Conservation (phyloP, 2,113 vertebrate species). For the Solea solea region DNA sequence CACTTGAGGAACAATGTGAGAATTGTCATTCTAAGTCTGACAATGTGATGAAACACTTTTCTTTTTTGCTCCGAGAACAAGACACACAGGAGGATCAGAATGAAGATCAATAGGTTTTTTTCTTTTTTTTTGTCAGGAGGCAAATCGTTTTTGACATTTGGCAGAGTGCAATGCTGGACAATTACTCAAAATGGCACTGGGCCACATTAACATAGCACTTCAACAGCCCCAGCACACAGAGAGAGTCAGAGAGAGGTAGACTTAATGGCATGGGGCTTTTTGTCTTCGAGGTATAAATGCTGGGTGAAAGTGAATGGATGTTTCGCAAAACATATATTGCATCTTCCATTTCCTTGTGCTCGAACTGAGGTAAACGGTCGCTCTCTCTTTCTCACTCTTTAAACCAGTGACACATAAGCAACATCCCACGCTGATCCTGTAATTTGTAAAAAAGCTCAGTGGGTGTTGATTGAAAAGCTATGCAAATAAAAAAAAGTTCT, state of each 20-base stretch:
- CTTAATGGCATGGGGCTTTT: constrained; percentile 50
- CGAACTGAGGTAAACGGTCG: constrained; percentile 20
- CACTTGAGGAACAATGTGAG: constrained; percentile 65
- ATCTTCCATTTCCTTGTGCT: constrained; percentile 12
- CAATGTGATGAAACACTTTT: constrained; percentile 61
- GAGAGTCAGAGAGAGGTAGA: constrained; percentile 36
- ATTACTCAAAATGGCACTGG: constrained; percentile 75
- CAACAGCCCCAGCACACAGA: constrained; percentile 35
- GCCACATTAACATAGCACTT: constrained; percentile 71
- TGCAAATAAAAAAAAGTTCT: constrained; percentile 17
- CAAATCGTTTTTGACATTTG: constrained; percentile 84
- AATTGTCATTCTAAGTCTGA: constrained; percentile 62
- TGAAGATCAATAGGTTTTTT: constrained; percentile 74
- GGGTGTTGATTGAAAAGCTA: constrained; percentile 24
- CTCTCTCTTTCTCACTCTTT: background rate
- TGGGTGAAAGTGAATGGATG: constrained; percentile 33
- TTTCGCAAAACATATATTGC: constrained; percentile 11
- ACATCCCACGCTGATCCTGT: constrained; percentile 19
- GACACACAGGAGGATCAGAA: constrained; percentile 72
- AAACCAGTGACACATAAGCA: constrained; percentile 25
- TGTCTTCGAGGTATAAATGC: constrained; percentile 39
- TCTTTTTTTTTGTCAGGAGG: constrained; percentile 62
- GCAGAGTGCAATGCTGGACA: constrained; percentile 74
- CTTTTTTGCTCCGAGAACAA: constrained; percentile 50
- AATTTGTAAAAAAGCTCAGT: constrained; percentile 12